Evolutionary conservation across 2,888 invertebrate species (phyloP), one percentile per base, ranked within the genome.

Genomic region (Clepsis dumicolana): DNA sequence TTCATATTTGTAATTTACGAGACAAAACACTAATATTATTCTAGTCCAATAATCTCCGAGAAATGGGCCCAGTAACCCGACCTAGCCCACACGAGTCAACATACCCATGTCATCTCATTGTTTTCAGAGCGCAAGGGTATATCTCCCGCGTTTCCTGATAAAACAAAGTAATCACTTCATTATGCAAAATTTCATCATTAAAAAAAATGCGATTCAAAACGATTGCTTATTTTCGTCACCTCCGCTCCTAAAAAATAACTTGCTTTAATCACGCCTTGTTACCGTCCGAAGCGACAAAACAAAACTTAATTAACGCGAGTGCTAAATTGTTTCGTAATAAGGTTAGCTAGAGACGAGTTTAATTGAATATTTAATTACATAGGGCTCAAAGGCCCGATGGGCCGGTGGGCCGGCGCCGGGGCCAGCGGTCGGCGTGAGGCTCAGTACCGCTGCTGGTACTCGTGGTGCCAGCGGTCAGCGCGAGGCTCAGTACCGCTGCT

Each of bases 381-480:
- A 56, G 52, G 10, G 52, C 52, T 12, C 50, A 32, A n/a, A 1
- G 27, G 16, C n/a, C 12, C n/a, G n/a, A 4, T 12, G 25, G 52
- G 27, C 12, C 52, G 5, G 12, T 48, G 48, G 18, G n/a, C n/a
- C n/a, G n/a, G n/a, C n/a, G n/a, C n/a, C n/a, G n/a, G n/a, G n/a
- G n/a, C n/a, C 18, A 16, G 48, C 4, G 48, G 10, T 21, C n/a
- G 1, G 24, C 24, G 56, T 16, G 14, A 8, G 41, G 75, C 80
- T 95, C 95, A 98, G 94, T 98, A 98, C 80, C 98, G 96, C 90
- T 98, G 98, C 86, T 98, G 98, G 91, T 98, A 98, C 91, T 98
- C 98, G 88, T 98, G 98, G 91, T 98, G 98, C 98, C 98, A 98
- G 85, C 98, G 95, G 93, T 99, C n/a, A 7, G 24, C 24, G 56